Base-by-base conservation (phyloP, 2,113 vertebrate species). In the Hemibagrus wyckioides region DNA sequence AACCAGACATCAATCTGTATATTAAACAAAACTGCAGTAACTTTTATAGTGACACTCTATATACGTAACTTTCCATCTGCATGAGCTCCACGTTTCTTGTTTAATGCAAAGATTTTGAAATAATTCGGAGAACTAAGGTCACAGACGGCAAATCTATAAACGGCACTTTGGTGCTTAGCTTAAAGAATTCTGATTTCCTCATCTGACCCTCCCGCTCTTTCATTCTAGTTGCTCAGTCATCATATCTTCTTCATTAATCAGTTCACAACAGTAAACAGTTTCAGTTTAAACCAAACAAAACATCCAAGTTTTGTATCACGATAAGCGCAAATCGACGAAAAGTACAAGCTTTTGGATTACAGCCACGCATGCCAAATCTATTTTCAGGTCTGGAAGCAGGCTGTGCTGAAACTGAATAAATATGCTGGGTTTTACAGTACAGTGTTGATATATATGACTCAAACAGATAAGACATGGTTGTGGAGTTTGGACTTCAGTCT, bases 401-500 rank as follows among this genome's bases (percentile, higher is more conserved):
- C 44, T 67, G 52, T 36, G 44, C 25, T 14, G 36, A 81, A n/a
- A 30, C 63, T 25, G 59, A 3, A 50, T 44, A 80, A 23, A 80
- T 28, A 50, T 56, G 71, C 28, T 23, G 44, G 56, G 57, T 19
- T 77, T 28, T 65, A 57, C 44, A 30, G 77, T 39, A 57, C 9
- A 48, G 3, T 23, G 23, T 6, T 76, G 39, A 50, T 39, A n/a
- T 39, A n/a, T 11, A 21, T 7, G 30, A 6, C 30, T 63, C 52
- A 57, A 69, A 36, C n/a, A 85, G 87, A 25, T 71, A 86, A 85
- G 28, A 83, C 71, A 41, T 19, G 4, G 21, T 61, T 80, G 71
- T 79, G 57, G n/a, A 81, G 87, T 86, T 82, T 86, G 87, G 85
- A 90, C 87, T 73, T 83, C 33, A 80, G 44, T 44, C 65, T 21